Evolutionary conservation across 2,888 invertebrate species (phyloP), one percentile per base, ranked within the genome.

Genomic region (Cephus pulcher): DNA sequence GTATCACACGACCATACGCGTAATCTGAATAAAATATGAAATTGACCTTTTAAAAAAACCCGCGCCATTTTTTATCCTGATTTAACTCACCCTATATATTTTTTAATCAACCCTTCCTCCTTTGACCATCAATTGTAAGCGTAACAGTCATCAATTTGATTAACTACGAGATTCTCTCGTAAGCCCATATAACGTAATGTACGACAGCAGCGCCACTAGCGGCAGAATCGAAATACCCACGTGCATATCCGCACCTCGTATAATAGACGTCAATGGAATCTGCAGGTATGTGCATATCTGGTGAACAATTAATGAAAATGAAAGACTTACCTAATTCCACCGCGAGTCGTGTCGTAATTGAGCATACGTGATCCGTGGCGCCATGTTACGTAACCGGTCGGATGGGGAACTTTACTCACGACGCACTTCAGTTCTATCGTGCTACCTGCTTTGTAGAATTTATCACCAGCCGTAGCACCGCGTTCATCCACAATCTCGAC

Each of bases 351-450:
- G 89, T 96, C 96, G 88, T 95, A 96, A 92, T 96, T 96, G 81
- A 96, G 93, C 90, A 95, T 93, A 84, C 96, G 94, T 37, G 94
- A 92, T 11, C 96, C 96, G 89, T 96, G 96, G 83, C 95, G 95
- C 97, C 97, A 97, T 88, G 95, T 94, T 86, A 97, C 96, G 88
- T 95, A 96, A 69, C 95, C 94, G 75, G 95, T 94, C 11, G 95
- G 95, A 88, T 95, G 95, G 9, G 96, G 96, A 79, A 96, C 95
- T 90, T 95, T 95, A 87, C 96, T 96, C 89, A 97, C 95, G 85
- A 96, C 94, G 89, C 97, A 97, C 86, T 96, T 95, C 79, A 97
- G 93, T 90, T 96, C 96, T 87, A 96, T 96, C 85, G 96, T 96
- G 84, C 96, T 96, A 56, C 96, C 96, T 85, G 95, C 95, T 90